A percentile compares a stretch with the other conserved stretches of the same genome.
Evolutionary conservation across 2,113 vertebrate genomes (phyloP).

Genomic region (Protobothrops mucrosquamatus): DNA sequence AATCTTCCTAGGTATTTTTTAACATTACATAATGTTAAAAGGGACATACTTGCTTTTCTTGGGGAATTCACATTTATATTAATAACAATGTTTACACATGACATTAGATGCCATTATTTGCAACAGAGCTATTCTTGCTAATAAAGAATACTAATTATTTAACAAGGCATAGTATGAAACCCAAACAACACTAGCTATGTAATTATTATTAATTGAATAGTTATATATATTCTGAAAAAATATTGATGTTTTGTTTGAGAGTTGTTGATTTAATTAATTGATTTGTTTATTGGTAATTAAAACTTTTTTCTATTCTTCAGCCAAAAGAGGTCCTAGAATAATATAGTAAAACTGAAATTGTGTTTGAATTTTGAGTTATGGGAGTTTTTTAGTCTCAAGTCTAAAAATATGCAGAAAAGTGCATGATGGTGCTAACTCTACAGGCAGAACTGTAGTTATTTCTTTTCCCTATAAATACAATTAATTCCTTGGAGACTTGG

Average conservation of each 20-base stretch:
- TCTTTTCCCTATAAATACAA: background rate
- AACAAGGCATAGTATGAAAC: background rate
- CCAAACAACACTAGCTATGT: background rate
- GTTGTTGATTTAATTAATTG: background rate
- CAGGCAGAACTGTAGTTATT: background rate
- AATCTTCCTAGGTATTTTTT: background rate
- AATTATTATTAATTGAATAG: background rate
- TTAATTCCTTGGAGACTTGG: background rate
- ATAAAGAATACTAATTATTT: background rate
- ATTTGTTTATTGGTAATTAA: background rate
- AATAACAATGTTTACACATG: background rate
- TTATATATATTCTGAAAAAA: background rate
- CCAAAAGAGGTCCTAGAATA: background rate
- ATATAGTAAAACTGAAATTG: background rate
- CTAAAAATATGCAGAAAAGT: background rate
- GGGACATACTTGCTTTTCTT: background rate
- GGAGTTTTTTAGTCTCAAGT: too few relatives aligned
- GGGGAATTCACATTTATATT: background rate
- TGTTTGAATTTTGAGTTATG: background rate
- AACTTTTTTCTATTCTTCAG: background rate
- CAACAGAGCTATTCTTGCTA: background rate
- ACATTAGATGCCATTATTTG: background rate
- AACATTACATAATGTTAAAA: background rate
- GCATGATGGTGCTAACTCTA: background rate
- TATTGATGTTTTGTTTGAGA: background rate